Evolutionary conservation across 2,113 vertebrate species (phyloP).

Genomic region (Podilymbus podiceps): DNA sequence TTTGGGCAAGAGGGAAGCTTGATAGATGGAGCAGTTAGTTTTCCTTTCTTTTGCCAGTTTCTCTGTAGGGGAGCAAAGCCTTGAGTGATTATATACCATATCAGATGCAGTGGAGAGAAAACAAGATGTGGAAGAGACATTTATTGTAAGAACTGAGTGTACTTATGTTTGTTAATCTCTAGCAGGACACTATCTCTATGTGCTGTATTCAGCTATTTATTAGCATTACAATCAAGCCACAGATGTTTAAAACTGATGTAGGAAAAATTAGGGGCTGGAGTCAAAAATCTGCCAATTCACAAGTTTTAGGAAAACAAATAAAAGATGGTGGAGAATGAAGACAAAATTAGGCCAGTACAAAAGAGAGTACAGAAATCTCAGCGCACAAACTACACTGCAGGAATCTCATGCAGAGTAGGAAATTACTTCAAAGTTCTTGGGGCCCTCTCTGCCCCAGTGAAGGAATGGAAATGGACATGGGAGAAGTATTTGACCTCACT

Average conservation of each 20-base stretch:
- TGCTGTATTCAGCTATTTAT: constrained; percentile 24
- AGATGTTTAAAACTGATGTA: neutral
- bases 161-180: neutral
- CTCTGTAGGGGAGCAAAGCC: neutral
- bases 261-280: neutral
- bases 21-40: neutral
- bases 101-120: neutral
- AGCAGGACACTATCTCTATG: neutral
- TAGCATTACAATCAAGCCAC: neutral
- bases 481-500: neutral
- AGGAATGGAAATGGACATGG: neutral
- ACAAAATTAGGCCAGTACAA: neutral
- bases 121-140: neutral
- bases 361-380: neutral
- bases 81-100: neutral
- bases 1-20: neutral
- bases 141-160: neutral
- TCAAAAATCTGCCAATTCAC: neutral
- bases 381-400: neutral
- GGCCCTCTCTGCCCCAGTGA: neutral
- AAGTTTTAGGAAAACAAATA: neutral
- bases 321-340: neutral
- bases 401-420: neutral
- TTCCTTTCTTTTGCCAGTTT: neutral
- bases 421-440: neutral